Conservation (phyloP, 2,888 invertebrate genomes). For the Megaustenia siamemsis region DNA sequence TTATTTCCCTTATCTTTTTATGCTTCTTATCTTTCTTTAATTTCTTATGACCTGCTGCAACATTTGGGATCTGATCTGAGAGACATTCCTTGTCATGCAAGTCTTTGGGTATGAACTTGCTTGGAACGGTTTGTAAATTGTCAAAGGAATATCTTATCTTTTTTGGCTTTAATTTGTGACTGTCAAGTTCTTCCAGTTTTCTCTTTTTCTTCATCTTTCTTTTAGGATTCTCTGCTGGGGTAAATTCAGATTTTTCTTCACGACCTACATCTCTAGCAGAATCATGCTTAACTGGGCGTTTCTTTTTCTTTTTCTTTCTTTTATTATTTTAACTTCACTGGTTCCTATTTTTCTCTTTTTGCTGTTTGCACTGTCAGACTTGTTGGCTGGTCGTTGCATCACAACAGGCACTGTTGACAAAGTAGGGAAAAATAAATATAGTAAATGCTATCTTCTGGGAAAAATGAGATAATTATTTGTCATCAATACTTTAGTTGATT, state of each 20-base stretch:
- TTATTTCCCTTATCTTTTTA: background rate
- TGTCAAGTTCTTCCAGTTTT: background rate
- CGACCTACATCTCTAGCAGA: background rate
- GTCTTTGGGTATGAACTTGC: background rate
- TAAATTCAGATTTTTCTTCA: background rate
- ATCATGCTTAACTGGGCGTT: background rate
- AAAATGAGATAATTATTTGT: background rate
- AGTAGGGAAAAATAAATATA: background rate
- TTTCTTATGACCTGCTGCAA: background rate
- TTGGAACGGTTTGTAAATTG: background rate
- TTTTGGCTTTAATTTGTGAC: background rate
- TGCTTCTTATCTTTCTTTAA: background rate
- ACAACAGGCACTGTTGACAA: constrained; percentile 8
- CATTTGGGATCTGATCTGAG: background rate
- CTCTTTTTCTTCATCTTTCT: background rate
- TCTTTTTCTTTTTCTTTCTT: background rate
- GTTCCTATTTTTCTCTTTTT: too few species aligned
- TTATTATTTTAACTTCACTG: constrained; percentile 4
- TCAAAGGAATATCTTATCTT: background rate
- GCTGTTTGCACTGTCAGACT: background rate
- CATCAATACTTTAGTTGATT: too few species aligned
- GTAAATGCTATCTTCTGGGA: too few species aligned
- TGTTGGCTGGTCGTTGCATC: background rate
- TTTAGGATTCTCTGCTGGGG: background rate
- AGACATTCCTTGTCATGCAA: background rate